A percentile compares a stretch with the other conserved stretches of the same genome.
These are phyloP conservation scores for Silurus asotus DNA, from an alignment of 2,113 vertebrate species.

Conservation along the genomic window DNA sequence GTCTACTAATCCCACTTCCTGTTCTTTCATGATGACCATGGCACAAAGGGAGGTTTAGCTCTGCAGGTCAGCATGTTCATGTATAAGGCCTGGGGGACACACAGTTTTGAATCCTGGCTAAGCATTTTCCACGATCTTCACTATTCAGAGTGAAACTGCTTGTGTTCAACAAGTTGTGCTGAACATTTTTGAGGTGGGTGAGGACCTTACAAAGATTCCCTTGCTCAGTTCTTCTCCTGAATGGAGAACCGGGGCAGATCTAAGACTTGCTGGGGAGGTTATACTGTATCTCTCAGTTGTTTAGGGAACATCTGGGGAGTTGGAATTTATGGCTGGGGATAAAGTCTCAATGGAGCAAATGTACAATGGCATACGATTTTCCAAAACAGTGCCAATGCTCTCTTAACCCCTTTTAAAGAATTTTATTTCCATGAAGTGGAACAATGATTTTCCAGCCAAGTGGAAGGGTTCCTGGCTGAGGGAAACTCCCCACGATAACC, in stretches of 20 bases:
- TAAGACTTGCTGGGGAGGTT: background rate
- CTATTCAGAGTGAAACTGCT: background rate
- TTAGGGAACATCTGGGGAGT: background rate
- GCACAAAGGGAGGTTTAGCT: conserved; percentile 64
- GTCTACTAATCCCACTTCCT: conserved; percentile 76
- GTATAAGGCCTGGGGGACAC: background rate
- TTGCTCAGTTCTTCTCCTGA: background rate
- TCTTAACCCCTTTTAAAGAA: background rate
- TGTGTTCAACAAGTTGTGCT: background rate
- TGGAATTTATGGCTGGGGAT: background rate
- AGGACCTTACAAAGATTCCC: background rate
- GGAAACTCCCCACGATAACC: conserved; percentile 58
- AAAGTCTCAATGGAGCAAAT: background rate
- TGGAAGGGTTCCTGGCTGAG: conserved; percentile 16
- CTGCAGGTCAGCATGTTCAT: conserved; percentile 71
- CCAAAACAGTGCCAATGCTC: background rate
- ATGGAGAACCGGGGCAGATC: background rate
- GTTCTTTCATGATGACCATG: conserved; percentile 75
- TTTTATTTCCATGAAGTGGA: conserved; percentile 19
- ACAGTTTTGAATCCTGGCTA: background rate
- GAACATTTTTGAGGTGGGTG: background rate
- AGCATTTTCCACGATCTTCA: background rate
- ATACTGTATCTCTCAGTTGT: too few relatives aligned
- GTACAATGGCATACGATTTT: background rate
- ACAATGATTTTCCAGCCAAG: background rate